phyloP scores from a whole-genome alignment of 2,113 vertebrate species.

The Hylia prasina region DNA sequence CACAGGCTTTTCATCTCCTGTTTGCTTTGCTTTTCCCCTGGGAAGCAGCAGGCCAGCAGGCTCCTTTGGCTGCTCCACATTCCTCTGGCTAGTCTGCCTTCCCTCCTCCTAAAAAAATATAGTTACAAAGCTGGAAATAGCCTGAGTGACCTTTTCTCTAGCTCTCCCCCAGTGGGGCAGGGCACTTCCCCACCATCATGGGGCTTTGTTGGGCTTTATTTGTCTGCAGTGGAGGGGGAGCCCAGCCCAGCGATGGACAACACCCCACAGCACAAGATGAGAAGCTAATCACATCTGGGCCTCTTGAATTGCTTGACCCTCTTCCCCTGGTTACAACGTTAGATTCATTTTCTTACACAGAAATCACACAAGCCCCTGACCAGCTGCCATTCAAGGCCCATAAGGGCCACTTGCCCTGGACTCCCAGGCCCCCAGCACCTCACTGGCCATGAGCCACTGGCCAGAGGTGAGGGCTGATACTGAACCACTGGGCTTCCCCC shows the following conservation, averaged over 20 bases:
- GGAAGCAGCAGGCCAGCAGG: background rate
- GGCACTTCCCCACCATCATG: background rate
- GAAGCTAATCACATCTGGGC: background rate
- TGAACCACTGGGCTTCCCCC: background rate
- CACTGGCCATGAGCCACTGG: accelerated
- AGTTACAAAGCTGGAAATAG: background rate
- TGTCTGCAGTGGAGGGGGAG: background rate
- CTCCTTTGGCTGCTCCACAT: background rate
- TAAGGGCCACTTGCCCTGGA: background rate
- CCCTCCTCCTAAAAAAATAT: background rate
- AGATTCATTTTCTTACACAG: background rate
- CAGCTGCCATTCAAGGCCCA: background rate
- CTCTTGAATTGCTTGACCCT: background rate
- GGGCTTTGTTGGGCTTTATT: background rate
- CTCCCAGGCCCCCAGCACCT: background rate
- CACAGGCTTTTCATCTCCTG: constrained; percentile 39
- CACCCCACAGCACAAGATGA: background rate
- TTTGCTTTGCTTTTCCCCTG: background rate
- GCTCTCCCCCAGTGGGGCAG: background rate
- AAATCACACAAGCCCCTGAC: background rate
- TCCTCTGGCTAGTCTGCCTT: background rate
- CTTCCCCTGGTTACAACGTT: background rate
- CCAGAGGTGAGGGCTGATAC: accelerated
- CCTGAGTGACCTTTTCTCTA: background rate
- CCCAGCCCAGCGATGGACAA: background rate